Conservation (phyloP, 2,113 vertebrate species). For the Eolophus roseicapilla region DNA sequence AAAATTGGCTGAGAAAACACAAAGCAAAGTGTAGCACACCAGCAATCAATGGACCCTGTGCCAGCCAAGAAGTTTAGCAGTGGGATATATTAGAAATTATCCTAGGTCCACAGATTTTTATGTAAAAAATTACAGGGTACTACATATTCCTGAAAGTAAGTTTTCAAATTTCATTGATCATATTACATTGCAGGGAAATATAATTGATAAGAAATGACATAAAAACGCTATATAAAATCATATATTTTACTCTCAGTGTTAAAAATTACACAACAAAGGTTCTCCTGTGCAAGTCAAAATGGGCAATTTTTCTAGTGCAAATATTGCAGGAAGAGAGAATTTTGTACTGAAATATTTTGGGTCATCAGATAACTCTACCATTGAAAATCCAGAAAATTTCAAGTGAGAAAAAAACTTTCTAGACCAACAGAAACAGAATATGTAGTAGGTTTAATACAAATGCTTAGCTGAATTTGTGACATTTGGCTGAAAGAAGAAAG, state of each 20-base stretch:
- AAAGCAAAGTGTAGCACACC: background rate
- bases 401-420: background rate
- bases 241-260: background rate
- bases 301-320: background rate
- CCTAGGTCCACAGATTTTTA: background rate
- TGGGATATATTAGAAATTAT: background rate
- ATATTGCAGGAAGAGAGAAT: background rate
- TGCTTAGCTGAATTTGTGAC: background rate
- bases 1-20: background rate
- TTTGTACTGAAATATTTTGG: background rate
- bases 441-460: background rate
- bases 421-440: background rate
- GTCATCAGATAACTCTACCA: accelerated
- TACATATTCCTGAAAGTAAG: background rate
- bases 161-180: slow-evolving; percentile 1
- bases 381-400: background rate
- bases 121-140: slow-evolving; percentile 7
- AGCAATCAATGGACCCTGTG: background rate
- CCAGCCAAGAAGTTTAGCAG: background rate
- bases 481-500: background rate
- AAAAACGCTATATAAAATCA: background rate
- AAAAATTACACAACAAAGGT: background rate
- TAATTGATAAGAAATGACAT: background rate
- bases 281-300: background rate
- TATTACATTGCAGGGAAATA: background rate